Conservation (phyloP, 2,888 invertebrate species). For the Ethmia dodecea region DNA sequence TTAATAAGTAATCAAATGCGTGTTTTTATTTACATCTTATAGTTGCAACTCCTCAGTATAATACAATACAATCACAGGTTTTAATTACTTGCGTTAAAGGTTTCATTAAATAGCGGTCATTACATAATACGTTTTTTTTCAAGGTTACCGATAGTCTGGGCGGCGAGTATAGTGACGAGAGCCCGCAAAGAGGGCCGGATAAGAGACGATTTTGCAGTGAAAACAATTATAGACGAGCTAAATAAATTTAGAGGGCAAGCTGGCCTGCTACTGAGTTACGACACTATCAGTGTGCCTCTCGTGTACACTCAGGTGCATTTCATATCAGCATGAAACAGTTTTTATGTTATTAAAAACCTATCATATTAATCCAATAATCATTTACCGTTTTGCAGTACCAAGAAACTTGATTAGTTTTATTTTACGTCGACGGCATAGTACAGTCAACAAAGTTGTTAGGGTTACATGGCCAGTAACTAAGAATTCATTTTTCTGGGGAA, state of each 20-base stretch:
- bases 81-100: too few species aligned
- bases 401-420: too few species aligned
- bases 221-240: conserved; percentile 92
- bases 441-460: too few species aligned
- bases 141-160: conserved; percentile 93
- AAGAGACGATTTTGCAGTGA: conserved; percentile 94
- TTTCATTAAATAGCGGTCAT: background rate
- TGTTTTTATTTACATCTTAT: background rate
- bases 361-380: too few species aligned
- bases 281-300: conserved; percentile 87
- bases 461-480: too few species aligned
- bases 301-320: conserved; percentile 86
- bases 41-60: too few species aligned
- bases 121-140: conserved; percentile 20
- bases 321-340: too few species aligned
- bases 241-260: conserved; percentile 91
- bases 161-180: conserved; percentile 91
- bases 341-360: too few species aligned
- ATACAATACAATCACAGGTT: too few species aligned
- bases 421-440: too few species aligned
- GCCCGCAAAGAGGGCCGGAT: conserved; percentile 94
- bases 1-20: background rate
- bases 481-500: too few species aligned
- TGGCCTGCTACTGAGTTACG: conserved; percentile 85
- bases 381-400: too few species aligned